phyloP scores from a whole-genome alignment of 2,797 vertebrate species.

The Delichon dasypus region DNA sequence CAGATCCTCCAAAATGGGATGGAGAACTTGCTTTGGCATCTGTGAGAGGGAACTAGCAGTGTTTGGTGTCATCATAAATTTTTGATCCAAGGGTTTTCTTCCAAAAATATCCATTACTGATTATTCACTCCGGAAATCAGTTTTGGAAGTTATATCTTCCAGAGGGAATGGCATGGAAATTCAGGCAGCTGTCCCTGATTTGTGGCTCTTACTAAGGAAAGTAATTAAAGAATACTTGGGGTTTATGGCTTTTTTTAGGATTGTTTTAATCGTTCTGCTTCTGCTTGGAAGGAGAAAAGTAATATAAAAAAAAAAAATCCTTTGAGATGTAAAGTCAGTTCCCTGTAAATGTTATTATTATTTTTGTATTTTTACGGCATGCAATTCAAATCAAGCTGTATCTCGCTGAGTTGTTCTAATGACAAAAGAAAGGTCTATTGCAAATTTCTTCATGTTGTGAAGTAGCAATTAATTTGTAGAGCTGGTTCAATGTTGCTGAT shows the following conservation, averaged over 20 bases:
- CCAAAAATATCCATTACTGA: not conserved
- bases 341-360: not conserved
- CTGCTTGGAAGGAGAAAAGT: not conserved
- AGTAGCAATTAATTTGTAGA: constrained; percentile 50
- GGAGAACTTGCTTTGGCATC: not conserved
- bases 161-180: constrained; percentile 1
- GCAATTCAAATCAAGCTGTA: constrained; percentile 42
- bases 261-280: constrained; percentile 31
- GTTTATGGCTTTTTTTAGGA: constrained; percentile 9
- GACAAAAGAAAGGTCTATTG: constrained; percentile 41
- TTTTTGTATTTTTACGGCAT: constrained; percentile 29
- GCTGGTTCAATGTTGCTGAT: constrained; percentile 8
- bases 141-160: not conserved
- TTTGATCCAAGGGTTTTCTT: not conserved
- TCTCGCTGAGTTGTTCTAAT: constrained; percentile 8
- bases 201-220: not conserved
- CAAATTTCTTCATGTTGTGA: constrained; percentile 13
- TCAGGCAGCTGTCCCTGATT: constrained; percentile 7
- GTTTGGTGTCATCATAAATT: not conserved
- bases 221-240: constrained; percentile 12
- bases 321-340: constrained; percentile 23
- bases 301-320: not conserved
- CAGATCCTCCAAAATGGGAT: not conserved
- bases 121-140: not conserved
- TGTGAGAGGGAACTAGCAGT: fast-evolving